Evolutionary conservation across 2,797 vertebrate species (phyloP).

Genomic region (Moxostoma hubbsi): DNA sequence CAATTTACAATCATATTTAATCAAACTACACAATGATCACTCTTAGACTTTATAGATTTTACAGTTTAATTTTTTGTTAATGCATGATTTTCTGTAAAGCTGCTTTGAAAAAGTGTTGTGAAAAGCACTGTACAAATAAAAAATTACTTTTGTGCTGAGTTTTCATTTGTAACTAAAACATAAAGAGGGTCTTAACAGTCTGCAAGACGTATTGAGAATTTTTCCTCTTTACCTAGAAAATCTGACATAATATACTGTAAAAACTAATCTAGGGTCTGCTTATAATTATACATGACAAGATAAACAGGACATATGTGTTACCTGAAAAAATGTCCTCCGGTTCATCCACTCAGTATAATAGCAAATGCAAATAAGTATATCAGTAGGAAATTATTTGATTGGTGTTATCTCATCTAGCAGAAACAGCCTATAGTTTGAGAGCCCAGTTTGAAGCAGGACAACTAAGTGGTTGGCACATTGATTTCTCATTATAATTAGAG

Average conservation of each 20-base stretch:
- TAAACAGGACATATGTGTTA: slow-evolving; percentile 4
- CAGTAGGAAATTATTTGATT: neutral
- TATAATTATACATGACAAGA: neutral
- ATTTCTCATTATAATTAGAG: slow-evolving; percentile 71
- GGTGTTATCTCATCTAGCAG: slow-evolving; percentile 22
- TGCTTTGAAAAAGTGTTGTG: no score
- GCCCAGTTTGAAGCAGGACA: slow-evolving; percentile 62
- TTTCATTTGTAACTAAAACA: neutral
- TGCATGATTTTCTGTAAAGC: no score
- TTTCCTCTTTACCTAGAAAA: neutral
- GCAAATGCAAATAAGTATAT: slow-evolving; percentile 16
- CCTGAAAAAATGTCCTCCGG: neutral
- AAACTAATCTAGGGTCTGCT: neutral
- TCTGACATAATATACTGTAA: neutral
- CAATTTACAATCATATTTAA: no score
- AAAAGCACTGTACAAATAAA: no score
- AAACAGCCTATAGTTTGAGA: slow-evolving; percentile 38
- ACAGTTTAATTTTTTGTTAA: no score
- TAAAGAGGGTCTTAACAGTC: neutral
- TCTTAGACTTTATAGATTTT: no score
- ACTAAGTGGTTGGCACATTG: slow-evolving; percentile 67
- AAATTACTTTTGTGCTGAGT: neutral
- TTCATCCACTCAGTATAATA: neutral
- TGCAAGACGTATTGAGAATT: neutral
- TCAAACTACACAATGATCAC: no score